Evolutionary conservation across 2,888 invertebrate genomes (phyloP).

Genomic region (Antitype chi): DNA sequence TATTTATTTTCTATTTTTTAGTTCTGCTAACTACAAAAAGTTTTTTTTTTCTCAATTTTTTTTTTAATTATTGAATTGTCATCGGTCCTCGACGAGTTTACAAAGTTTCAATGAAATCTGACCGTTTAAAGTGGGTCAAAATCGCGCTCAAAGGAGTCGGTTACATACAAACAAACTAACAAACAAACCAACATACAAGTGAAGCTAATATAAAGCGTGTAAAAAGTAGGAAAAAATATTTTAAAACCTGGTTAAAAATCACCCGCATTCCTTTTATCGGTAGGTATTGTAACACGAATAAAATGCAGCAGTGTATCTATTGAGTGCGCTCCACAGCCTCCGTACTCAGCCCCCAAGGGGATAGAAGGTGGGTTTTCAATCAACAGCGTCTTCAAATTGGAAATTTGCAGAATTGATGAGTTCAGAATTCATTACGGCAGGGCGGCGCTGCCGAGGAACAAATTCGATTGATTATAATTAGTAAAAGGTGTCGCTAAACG

Average conservation of each 20-base stretch:
- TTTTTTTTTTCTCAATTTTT: no score
- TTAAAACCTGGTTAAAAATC: not conserved
- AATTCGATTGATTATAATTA: constrained; percentile 64
- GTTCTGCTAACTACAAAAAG: no score
- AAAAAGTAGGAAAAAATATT: no score
- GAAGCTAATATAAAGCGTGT: no score
- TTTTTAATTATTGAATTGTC: no score
- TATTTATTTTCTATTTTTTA: no score
- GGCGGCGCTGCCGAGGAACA: constrained; percentile 35
- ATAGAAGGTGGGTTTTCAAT: constrained; percentile 63
- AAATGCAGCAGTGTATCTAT: not conserved
- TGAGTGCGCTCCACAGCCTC: constrained; percentile 25
- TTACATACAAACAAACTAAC: no score
- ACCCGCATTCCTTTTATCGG: not conserved
- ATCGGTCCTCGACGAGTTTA: no score
- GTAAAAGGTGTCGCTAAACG: constrained; percentile 48
- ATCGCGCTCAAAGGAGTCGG: no score
- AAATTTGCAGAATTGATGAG: constrained; percentile 71
- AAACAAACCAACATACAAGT: no score
- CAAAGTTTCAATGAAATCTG: no score
- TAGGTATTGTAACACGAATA: not conserved
- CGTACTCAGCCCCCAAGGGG: constrained; percentile 23
- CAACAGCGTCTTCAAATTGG: constrained; percentile 67
- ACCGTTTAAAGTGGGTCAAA: no score
- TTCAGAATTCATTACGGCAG: constrained; percentile 64